A percentile compares a stretch with the other conserved stretches of the same genome.
These are phyloP conservation scores for Macrotis lagotis DNA, from an alignment of 2,113 vertebrate species.

Conservation along the genomic window DNA sequence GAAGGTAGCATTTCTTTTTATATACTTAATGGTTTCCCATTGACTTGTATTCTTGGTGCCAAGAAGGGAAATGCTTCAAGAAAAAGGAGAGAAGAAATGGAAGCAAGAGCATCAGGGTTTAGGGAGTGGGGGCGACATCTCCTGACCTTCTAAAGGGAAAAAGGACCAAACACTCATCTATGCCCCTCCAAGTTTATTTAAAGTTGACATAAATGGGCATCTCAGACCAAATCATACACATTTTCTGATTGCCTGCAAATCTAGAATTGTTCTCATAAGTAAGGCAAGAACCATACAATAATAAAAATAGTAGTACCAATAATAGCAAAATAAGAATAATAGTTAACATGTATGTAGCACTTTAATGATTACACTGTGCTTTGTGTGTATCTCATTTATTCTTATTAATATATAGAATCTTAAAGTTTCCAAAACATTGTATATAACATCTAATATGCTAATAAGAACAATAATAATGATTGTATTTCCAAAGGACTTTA, in stretches of 20 bases:
- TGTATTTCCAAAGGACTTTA: neutral
- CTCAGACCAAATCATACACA: neutral
- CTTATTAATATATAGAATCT: neutral
- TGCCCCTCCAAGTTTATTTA: neutral
- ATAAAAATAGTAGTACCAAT: neutral
- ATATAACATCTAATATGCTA: neutral
- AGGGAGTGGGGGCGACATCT: neutral
- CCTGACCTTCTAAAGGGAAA: neutral
- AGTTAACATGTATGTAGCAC: neutral
- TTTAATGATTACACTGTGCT: neutral
- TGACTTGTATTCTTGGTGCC: constrained; percentile 15
- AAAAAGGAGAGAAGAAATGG: neutral
- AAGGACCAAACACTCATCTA: neutral
- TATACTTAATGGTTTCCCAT: constrained; percentile 44
- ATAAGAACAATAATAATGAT: neutral
- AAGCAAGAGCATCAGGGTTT: neutral
- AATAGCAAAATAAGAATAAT: neutral
- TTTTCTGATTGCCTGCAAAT: neutral
- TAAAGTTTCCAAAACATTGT: neutral
- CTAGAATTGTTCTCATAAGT: neutral
- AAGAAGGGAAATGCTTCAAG: constrained; percentile 19
- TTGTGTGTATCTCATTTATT: neutral
- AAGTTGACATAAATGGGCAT: neutral
- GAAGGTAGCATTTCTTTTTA: constrained; percentile 27
- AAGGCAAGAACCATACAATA: neutral